Evolutionary conservation across 2,888 invertebrate species (phyloP).

Genomic region (Zaprionus obscuricornis): DNA sequence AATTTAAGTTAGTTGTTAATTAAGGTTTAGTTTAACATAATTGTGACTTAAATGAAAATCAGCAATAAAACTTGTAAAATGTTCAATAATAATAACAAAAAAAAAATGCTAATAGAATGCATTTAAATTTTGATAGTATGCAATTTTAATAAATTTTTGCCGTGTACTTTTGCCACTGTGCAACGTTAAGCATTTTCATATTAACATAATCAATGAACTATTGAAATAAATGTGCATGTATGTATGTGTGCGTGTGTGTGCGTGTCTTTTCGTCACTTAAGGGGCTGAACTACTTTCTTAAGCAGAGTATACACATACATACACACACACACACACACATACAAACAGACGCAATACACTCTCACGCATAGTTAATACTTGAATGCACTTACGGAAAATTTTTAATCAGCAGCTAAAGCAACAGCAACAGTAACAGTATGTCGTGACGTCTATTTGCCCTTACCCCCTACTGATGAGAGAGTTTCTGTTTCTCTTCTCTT

Average conservation of each 20-base stretch:
- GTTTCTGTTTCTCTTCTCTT: conserved; percentile 28
- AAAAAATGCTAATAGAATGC: no score
- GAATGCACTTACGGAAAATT: conserved; percentile 68
- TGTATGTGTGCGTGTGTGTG: conserved; percentile 5
- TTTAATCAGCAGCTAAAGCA: conserved; percentile 58
- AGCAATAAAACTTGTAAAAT: no score
- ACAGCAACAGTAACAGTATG: conserved; percentile 44
- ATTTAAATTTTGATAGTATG: no score
- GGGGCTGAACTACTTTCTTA: conserved; percentile 47
- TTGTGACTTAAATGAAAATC: no score
- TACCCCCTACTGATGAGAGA: conserved; percentile 70
- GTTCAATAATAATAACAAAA: no score
- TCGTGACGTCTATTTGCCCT: no score
- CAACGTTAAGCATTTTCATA: conserved; percentile 48
- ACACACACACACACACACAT: conserved; percentile 19
- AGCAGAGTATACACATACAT: conserved; percentile 7
- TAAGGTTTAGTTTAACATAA: no score
- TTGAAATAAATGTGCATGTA: conserved; percentile 16
- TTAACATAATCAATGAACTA: conserved; percentile 75
- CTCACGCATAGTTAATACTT: conserved; percentile 48
- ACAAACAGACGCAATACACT: conserved; percentile 14
- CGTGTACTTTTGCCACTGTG: no score
- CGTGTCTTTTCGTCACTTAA: conserved; percentile 26
- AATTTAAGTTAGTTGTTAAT: no score
- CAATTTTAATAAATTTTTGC: no score